phyloP scores from a whole-genome alignment of 2,888 invertebrate genomes.

The Drosophila nigritarsus region DNA sequence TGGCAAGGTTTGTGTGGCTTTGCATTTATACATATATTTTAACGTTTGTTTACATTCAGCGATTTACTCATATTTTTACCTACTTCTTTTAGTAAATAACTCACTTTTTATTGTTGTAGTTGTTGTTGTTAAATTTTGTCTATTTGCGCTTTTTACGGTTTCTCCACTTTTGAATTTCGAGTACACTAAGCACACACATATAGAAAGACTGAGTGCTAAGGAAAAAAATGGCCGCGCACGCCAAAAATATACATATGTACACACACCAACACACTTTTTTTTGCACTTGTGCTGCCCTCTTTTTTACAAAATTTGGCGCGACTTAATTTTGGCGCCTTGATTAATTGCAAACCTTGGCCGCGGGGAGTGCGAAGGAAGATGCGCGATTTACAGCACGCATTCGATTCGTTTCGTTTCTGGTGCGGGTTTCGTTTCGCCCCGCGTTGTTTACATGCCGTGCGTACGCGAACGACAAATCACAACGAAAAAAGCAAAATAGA shows the following conservation, averaged over 20 bases:
- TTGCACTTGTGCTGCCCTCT: constrained; percentile 68
- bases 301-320: constrained; percentile 60
- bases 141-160: constrained; percentile 53
- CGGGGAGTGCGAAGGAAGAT: background rate
- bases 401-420: constrained; percentile 28
- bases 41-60: constrained; percentile 45
- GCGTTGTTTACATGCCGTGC: constrained; percentile 62
- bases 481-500: constrained; percentile 59
- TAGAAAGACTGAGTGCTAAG: constrained; percentile 49
- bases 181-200: constrained; percentile 49
- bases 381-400: constrained; percentile 28
- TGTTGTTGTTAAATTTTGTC: constrained; percentile 46
- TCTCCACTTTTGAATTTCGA: constrained; percentile 54
- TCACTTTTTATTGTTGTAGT: constrained; percentile 21
- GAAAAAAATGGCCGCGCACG: constrained; percentile 84
- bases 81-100: constrained; percentile 9
- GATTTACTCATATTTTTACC: constrained; percentile 47
- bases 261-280: constrained; percentile 56
- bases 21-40: constrained; percentile 20
- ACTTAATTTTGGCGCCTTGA: constrained; percentile 51
- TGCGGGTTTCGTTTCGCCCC: constrained; percentile 26
- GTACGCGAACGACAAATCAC: constrained; percentile 63
- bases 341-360: constrained; percentile 31
- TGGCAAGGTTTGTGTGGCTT: constrained; percentile 10
- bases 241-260: constrained; percentile 71